Evolutionary conservation across 2,113 vertebrate genomes (phyloP), one percentile per base, ranked within the genome.

Genomic region (Chroicocephalus ridibundus): DNA sequence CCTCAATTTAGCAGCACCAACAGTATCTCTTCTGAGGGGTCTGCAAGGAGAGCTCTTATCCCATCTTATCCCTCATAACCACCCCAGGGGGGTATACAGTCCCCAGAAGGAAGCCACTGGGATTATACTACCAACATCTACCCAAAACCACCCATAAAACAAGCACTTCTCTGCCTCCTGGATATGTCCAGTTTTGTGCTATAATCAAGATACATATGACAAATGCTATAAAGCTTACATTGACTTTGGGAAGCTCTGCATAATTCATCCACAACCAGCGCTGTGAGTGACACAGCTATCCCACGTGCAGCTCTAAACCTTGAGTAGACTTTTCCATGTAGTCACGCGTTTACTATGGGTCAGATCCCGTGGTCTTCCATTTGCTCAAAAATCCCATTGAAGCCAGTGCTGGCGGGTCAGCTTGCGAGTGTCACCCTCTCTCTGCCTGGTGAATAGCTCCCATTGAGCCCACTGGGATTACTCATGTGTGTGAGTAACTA

Each of bases 361-460:
- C 95, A 93, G 86, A 86, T 74, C 84, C 89, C 71, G 74, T 65
- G 60, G 24, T 70, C 95, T 91, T 85, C 74, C 42, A 16, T 66
- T 74, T 77, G 70, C 91, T 93, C 89, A 95, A 94, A 95, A 82
- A 66, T 74, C 86, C 89, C 93, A 95, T 77, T 91, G 93, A 97
- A 93, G 78, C 47, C 94, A 88, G 17, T 3, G 26, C 70, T 94
- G 78, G 84, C 5, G 9, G 92, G 92, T 96, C 92, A 92, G 36
- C 72, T 74, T 90, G 86, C 42, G 29, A 95, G 93, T 84, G 88
- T 86, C 88, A 87, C 71, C 75, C 77, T 87, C 65, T 52, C 74
- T 69, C 61, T 78, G 55, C 6, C 2, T 46, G 74, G 36, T 96
- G 95, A 97, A 96, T 96, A 84, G 93, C 74, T 93, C 74, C 81